phyloP scores from a whole-genome alignment of 1,140 invertebrate species.

The Mya arenaria region DNA sequence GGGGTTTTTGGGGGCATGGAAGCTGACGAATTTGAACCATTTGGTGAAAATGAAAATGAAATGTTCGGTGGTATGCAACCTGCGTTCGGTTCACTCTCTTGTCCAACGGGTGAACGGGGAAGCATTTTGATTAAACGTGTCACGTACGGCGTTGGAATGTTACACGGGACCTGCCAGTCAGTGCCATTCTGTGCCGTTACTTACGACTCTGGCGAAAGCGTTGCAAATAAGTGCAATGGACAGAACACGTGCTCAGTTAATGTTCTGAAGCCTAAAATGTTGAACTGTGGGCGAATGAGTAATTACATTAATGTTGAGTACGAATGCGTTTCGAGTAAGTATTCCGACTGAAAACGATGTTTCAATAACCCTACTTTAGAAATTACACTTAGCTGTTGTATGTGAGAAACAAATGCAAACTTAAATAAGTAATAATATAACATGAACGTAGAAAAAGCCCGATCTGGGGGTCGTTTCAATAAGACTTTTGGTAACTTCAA shows the following conservation, averaged over 20 bases:
- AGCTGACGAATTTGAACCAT: too few species aligned
- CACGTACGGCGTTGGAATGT: constrained; percentile 15
- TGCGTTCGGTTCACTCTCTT: constrained; percentile 23
- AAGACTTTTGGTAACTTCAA: too few species aligned
- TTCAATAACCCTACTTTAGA: too few species aligned
- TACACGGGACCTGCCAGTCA: constrained; percentile 22
- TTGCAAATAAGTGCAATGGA: constrained; percentile 42
- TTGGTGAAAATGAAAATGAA: too few species aligned
- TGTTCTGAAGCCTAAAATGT: constrained; percentile 3
- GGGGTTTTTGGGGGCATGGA: not conserved
- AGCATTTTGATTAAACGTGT: constrained; percentile 44
- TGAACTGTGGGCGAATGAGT: constrained; percentile 37
- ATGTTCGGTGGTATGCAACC: not conserved
- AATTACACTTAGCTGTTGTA: too few species aligned
- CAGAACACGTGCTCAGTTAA: constrained; percentile 8
- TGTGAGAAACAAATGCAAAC: too few species aligned
- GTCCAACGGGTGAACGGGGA: constrained; percentile 26
- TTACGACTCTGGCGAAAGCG: constrained; percentile 13
- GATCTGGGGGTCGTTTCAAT: too few species aligned
- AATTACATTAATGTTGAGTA: constrained; percentile 51
- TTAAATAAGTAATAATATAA: too few species aligned
- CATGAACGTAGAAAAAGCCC: too few species aligned
- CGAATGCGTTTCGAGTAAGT: constrained; percentile 54
- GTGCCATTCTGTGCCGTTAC: constrained; percentile 17
- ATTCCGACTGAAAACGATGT: not conserved